A percentile compares a stretch with the other conserved stretches of the same genome.
Conservation (phyloP, 2,113 vertebrate genomes). For the Microcebus ravelobensis region DNA sequence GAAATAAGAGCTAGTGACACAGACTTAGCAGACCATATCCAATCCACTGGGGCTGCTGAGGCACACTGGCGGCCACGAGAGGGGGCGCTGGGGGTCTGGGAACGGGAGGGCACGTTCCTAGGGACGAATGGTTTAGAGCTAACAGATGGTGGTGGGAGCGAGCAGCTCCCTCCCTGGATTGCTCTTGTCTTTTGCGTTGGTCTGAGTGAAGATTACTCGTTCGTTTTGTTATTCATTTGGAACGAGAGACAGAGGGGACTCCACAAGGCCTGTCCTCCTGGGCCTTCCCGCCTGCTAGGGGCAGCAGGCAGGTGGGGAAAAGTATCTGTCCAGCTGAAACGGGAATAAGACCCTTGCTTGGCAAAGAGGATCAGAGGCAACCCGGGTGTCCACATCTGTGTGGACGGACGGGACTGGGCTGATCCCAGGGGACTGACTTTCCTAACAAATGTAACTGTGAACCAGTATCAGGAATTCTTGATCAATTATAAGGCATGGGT, state of each 20-base stretch:
- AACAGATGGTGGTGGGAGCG: not conserved
- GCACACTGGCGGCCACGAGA: no score
- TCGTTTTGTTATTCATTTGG: not conserved
- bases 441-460: not conserved
- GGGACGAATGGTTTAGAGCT: not conserved
- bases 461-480: not conserved
- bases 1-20: not conserved
- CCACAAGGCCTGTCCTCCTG: rapidly evolving
- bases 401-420: not conserved
- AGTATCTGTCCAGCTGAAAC: not conserved
- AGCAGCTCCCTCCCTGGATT: not conserved
- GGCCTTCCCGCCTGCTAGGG: rapidly evolving
- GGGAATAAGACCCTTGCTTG: not conserved
- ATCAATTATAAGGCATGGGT: not conserved
- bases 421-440: not conserved
- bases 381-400: not conserved
- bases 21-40: not conserved
- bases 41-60: not conserved
- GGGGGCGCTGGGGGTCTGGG: not conserved
- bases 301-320: not conserved
- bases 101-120: not conserved
- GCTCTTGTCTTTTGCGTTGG: not conserved
- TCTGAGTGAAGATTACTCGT: not conserved
- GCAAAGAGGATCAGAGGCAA: not conserved
- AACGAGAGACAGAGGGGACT: not conserved